phyloP scores from a whole-genome alignment of 1,140 invertebrate genomes.

The Sitobion miscanthi region DNA sequence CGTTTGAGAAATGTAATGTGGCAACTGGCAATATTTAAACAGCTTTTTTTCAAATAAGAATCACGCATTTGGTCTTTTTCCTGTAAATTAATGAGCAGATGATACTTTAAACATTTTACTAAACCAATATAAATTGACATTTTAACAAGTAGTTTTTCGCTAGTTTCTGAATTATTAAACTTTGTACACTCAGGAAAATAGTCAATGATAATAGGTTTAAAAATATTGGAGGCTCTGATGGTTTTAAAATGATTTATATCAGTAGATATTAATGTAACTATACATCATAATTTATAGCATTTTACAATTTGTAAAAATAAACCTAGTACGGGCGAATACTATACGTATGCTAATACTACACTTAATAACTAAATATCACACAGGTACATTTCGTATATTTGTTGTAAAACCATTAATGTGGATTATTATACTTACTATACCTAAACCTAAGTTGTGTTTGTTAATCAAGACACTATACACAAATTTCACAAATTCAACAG shows the following conservation, averaged over 20 bases:
- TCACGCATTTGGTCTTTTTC: background rate
- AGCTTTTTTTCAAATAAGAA: background rate
- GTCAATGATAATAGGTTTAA: background rate
- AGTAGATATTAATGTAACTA: background rate
- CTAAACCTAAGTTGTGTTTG: too few species aligned
- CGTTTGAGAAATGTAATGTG: background rate
- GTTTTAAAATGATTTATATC: background rate
- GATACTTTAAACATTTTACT: background rate
- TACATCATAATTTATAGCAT: background rate
- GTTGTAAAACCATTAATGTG: too few species aligned
- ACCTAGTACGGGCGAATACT: background rate
- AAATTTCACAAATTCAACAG: too few species aligned
- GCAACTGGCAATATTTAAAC: too few species aligned
- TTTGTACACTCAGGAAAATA: background rate
- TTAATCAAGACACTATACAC: too few species aligned
- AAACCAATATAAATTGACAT: background rate
- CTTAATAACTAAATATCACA: too few species aligned
- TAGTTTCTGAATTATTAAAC: background rate
- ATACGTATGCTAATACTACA: too few species aligned
- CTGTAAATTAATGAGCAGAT: background rate
- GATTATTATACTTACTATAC: too few species aligned
- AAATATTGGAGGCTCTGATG: background rate
- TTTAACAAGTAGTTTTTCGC: background rate
- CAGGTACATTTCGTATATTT: too few species aligned
- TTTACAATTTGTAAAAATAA: background rate